Evolutionary conservation across 2,888 invertebrate species (phyloP).

Genomic region (Epinotia demarniana): DNA sequence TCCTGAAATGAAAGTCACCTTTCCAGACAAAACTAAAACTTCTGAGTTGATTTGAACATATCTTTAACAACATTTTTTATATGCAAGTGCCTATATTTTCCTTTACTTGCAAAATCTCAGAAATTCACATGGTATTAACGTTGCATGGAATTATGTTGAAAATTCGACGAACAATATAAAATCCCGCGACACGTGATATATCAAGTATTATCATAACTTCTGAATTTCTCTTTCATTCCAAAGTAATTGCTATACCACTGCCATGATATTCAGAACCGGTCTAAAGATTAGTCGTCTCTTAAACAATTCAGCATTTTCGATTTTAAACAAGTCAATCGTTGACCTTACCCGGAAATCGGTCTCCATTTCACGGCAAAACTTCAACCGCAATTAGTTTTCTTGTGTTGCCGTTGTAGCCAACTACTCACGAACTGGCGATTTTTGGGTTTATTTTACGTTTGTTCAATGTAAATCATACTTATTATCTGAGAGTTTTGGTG

Average conservation of each 20-base stretch:
- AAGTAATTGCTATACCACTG: conserved; percentile 31
- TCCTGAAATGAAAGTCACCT: not conserved
- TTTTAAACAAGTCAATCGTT: conserved; percentile 15
- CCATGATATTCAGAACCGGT: conserved; percentile 40
- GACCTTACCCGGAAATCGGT: conserved; percentile 12
- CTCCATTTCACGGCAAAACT: conserved; percentile 15
- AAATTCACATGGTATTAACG: not conserved
- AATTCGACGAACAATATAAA: conserved; percentile 14
- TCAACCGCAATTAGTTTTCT: not conserved
- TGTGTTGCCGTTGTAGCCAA: not conserved
- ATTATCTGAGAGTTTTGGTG: too few relatives aligned
- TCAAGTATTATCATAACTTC: conserved; percentile 14
- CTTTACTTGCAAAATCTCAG: not conserved
- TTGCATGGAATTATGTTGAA: not conserved
- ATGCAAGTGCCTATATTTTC: too few relatives aligned
- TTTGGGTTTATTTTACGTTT: not conserved
- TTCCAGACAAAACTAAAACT: not conserved
- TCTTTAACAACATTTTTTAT: not conserved
- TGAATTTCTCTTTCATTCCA: conserved; percentile 39
- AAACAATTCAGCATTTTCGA: conserved; percentile 26
- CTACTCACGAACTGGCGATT: not conserved
- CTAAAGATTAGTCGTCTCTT: conserved; percentile 18
- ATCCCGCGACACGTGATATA: not conserved
- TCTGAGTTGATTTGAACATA: not conserved
- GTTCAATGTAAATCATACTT: not conserved